These are phyloP conservation scores for Talpa occidentalis DNA, from an alignment of 2,113 vertebrate genomes.

Conservation along the genomic window DNA sequence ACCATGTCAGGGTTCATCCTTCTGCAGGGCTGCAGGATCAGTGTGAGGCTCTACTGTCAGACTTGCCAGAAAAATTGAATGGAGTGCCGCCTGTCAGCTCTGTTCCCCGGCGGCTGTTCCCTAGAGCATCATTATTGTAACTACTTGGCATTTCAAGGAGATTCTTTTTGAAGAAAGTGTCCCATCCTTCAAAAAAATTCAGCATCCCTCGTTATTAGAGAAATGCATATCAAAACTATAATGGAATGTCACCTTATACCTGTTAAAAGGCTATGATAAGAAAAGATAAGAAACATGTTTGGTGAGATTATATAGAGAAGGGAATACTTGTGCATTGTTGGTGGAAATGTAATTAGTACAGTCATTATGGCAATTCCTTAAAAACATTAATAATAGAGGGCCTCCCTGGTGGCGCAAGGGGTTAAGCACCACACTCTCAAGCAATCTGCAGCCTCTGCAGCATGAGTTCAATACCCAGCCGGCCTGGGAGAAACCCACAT, in stretches of 20 bases:
- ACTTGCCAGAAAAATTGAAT: neutral
- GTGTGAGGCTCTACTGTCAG: neutral
- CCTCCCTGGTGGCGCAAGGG: no score
- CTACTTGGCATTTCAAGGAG: neutral
- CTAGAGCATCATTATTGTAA: neutral
- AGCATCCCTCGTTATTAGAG: neutral
- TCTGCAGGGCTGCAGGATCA: no score
- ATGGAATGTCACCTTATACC: neutral
- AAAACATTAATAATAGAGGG: neutral
- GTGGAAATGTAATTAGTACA: neutral
- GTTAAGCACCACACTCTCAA: no score
- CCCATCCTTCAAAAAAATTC: neutral
- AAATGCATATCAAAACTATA: neutral
- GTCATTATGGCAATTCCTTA: neutral
- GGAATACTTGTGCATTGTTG: neutral
- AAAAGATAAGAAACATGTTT: neutral
- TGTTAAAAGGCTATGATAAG: neutral
- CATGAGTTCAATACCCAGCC: no score
- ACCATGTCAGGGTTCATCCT: accelerated
- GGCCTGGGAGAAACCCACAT: no score
- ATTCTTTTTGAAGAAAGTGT: neutral
- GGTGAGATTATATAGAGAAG: neutral
- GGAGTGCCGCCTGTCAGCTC: neutral
- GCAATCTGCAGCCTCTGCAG: no score
- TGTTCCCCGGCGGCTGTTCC: neutral